Conservation (phyloP, 2,113 vertebrate species). For the Tauraco erythrolophus region DNA sequence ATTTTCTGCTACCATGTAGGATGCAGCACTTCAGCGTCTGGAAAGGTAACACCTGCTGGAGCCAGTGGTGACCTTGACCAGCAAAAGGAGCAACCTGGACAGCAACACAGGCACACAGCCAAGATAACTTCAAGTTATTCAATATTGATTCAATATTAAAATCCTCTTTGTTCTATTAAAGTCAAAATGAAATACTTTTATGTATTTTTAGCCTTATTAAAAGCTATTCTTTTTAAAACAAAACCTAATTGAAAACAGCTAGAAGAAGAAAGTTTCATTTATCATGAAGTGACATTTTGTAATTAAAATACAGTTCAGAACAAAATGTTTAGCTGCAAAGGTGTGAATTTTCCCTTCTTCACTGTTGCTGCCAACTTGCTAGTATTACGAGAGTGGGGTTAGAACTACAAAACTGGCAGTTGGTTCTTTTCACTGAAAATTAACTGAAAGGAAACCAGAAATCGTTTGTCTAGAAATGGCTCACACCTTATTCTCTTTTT, state of each 20-base stretch:
- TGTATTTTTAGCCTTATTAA: constrained; percentile 25
- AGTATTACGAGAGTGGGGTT: neutral
- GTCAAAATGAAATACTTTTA: constrained; percentile 10
- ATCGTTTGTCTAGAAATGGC: neutral
- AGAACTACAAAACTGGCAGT: neutral
- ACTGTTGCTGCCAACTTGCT: neutral
- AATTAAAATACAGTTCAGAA: constrained; percentile 53
- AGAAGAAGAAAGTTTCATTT: neutral
- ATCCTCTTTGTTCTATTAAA: neutral
- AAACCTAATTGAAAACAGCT: constrained; percentile 31
- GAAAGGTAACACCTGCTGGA: neutral
- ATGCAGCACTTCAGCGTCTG: neutral
- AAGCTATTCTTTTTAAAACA: constrained; percentile 22
- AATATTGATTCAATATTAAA: neutral
- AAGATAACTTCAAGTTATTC: neutral
- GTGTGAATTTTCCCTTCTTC: neutral
- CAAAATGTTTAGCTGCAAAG: constrained; percentile 35
- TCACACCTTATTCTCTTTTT: neutral
- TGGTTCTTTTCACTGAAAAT: neutral
- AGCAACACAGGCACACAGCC: neutral
- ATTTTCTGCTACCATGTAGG: neutral
- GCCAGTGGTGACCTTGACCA: neutral
- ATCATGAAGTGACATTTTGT: constrained; percentile 18
- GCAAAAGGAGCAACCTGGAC: neutral
- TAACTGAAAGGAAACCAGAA: neutral